Evolutionary conservation across 1,140 invertebrate species (phyloP), one percentile per base, ranked within the genome.

Genomic region (Heliconius melpomene): DNA sequence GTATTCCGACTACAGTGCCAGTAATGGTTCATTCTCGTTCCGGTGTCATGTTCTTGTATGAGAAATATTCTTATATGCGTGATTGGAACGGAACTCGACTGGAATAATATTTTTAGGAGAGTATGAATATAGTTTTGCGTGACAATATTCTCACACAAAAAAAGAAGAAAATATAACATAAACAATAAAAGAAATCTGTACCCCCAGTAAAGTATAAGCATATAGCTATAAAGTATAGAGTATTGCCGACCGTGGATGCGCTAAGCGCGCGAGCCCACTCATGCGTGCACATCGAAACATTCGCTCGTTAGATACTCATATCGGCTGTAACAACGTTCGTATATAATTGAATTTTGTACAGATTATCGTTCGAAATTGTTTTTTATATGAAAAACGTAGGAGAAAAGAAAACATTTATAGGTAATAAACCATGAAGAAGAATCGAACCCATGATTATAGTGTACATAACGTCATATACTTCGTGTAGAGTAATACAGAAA

Each of bases 301-400:
- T 66, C 60, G 60, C 60, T 66, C 60, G 60, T 66, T 66, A 66
- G 23, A 66, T 26, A 23, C 60, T 66, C 60, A 66, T 26, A 66
- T 66, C 60, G 23, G 60, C 60, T 66, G 60, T 66, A 66, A 26
- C n/a, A 26, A 26, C 23, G n/a, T 66, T 26, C 3, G 29, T 66
- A 26, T 66, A 3, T 26, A 66, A 66, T 66, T 66, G n/a, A 29
- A 26, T 26, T 66, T 26, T 66, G 9, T 66, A 66, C 29, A 26
- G 3, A 9, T 66, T 26, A 29, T 60, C 7, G 23, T 7, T 29
- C 23, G 8, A 26, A 29, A 29, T 66, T 29, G 40, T 11, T 46
- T 46, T 16, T 5, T 13, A 46, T 46, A 46, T 13, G 40, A 46
- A 46, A 46, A 40, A 16, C 2, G 3, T 8, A 3, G 38, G 38